A percentile compares a stretch with the other conserved stretches of the same genome.
Evolutionary conservation across 2,888 invertebrate species (phyloP).

Genomic region (Zonitis immaculata): DNA sequence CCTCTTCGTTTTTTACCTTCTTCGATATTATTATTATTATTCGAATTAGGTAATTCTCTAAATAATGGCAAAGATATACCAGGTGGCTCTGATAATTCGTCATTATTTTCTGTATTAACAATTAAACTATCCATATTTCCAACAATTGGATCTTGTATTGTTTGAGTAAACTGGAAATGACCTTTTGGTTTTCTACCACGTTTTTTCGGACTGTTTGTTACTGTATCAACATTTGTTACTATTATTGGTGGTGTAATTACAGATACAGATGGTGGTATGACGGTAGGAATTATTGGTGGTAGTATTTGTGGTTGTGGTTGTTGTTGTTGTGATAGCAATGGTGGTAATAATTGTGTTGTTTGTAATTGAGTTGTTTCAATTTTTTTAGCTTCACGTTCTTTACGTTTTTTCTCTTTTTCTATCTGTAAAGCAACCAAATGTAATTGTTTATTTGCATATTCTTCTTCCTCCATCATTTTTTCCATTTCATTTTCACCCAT

Average conservation of each 20-base stretch:
- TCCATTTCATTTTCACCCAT: slow-evolving; percentile 47
- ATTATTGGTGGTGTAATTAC: not conserved
- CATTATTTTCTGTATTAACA: slow-evolving; percentile 34
- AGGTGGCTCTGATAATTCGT: slow-evolving; percentile 43
- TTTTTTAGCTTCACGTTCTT: too few relatives aligned
- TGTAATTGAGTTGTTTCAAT: slow-evolving; percentile 11
- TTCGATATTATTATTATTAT: slow-evolving; percentile 20
- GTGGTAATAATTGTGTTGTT: too few relatives aligned
- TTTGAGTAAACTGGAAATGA: slow-evolving; percentile 4
- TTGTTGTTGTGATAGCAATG: too few relatives aligned
- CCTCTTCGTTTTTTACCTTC: slow-evolving; percentile 45
- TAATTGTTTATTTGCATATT: slow-evolving; percentile 55
- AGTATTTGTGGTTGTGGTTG: not conserved
- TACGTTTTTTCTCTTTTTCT: slow-evolving; percentile 55
- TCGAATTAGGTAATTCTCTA: slow-evolving; percentile 28
- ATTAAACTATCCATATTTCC: slow-evolving; percentile 31
- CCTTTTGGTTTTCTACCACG: slow-evolving; percentile 37
- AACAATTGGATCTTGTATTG: slow-evolving; percentile 30
- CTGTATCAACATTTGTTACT: not conserved
- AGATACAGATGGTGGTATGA: too few relatives aligned
- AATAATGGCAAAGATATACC: slow-evolving; percentile 41
- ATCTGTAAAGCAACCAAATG: slow-evolving; percentile 50
- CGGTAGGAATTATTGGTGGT: too few relatives aligned
- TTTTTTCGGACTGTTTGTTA: slow-evolving; percentile 25
- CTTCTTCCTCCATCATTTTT: slow-evolving; percentile 60